A percentile compares a stretch with the other conserved stretches of the same genome.
Conservation (phyloP, 2,888 invertebrate species). For the Nymphalis urticae region DNA sequence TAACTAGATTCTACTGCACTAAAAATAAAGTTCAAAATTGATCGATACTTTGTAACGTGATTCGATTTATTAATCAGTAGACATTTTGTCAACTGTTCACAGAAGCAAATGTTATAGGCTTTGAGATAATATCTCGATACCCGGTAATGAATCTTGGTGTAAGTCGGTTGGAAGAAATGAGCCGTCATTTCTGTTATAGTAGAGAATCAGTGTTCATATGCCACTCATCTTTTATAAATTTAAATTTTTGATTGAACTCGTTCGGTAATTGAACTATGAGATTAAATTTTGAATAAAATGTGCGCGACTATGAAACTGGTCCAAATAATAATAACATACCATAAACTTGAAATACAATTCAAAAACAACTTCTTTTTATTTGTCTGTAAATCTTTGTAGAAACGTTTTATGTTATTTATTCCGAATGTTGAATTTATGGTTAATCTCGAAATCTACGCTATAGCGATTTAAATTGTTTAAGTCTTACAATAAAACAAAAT, state of each 20-base stretch:
- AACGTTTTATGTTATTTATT: neutral
- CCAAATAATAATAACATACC: neutral
- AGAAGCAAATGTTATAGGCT: conserved; percentile 49
- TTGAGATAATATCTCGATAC: conserved; percentile 62
- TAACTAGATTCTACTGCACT: neutral
- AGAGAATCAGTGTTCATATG: conserved; percentile 30
- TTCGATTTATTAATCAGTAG: conserved; percentile 39
- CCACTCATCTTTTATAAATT: conserved; percentile 26
- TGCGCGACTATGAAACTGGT: no score
- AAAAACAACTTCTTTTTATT: no score
- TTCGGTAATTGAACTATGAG: conserved; percentile 4
- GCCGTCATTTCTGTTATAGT: conserved; percentile 41
- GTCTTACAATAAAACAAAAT: conserved; percentile 2
- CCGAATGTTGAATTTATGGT: neutral
- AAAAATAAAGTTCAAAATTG: neutral
- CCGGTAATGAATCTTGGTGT: conserved; percentile 71
- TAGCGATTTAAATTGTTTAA: neutral
- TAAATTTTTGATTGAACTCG: conserved; percentile 19
- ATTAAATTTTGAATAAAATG: neutral
- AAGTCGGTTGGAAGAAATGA: conserved; percentile 61
- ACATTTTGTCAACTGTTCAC: conserved; percentile 52
- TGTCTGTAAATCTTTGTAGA: no score
- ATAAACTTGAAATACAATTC: neutral
- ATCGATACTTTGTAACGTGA: neutral
- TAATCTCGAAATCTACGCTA: conserved; percentile 6